A percentile compares a stretch with the other conserved stretches of the same genome.
phyloP scores from a whole-genome alignment of 2,888 invertebrate species.

The Chymomyza procnemis region DNA sequence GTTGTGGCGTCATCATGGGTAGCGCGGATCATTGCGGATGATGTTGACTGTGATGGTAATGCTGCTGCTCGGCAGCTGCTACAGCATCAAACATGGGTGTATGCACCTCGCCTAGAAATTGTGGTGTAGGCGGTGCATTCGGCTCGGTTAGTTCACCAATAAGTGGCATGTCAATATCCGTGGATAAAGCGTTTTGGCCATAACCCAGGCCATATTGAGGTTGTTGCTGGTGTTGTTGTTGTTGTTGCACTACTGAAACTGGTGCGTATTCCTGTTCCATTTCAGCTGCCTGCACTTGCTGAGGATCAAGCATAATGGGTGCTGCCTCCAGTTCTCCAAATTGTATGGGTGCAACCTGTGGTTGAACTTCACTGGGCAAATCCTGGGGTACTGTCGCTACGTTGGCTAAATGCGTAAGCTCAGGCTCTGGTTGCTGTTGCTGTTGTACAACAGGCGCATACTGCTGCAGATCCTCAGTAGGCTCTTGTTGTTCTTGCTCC shows the following conservation, averaged over 20 bases:
- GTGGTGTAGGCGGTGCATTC: conserved; percentile 73
- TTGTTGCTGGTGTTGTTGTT: conserved; percentile 62
- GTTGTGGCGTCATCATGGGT: conserved; percentile 28
- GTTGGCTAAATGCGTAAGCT: background rate
- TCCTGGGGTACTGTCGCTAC: conserved; percentile 32
- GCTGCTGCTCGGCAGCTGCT: conserved; percentile 74
- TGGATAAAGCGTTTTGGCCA: conserved; percentile 48
- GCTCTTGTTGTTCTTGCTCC: background rate
- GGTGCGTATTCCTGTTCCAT: conserved; percentile 42
- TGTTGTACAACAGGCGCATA: conserved; percentile 31
- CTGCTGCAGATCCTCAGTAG: conserved; percentile 14
- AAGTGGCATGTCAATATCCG: conserved; percentile 75
- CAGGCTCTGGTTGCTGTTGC: conserved; percentile 25
- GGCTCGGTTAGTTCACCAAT: conserved; percentile 74
- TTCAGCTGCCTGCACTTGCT: conserved; percentile 47
- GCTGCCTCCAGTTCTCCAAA: conserved; percentile 75
- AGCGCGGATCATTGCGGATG: conserved; percentile 64
- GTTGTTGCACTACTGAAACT: conserved; percentile 58
- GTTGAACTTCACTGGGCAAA: conserved; percentile 36
- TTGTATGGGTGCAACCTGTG: conserved; percentile 68
- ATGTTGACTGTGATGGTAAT: conserved; percentile 63
- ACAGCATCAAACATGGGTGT: conserved; percentile 76
- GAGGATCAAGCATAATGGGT: conserved; percentile 60
- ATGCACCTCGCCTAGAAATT: conserved; percentile 74
- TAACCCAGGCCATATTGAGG: conserved; percentile 54